A percentile compares a stretch with the other conserved stretches of the same genome.
Conservation (phyloP, 2,888 invertebrate genomes). For the Eupithecia insigniata region DNA sequence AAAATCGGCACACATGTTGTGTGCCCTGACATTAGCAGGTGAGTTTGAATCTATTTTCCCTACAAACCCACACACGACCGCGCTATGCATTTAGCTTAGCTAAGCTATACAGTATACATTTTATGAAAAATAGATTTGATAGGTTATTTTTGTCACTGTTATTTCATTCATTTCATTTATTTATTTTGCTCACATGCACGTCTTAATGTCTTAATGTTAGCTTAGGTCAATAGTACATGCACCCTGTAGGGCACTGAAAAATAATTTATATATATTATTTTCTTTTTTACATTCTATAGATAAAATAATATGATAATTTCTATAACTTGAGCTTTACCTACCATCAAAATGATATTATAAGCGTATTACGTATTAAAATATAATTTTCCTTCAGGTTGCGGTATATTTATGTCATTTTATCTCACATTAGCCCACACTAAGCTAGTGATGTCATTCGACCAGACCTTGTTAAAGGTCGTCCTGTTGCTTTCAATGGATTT, state of each 20-base stretch:
- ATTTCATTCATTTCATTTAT: too few species aligned
- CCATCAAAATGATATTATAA: not conserved
- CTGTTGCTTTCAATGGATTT: slow-evolving; percentile 41
- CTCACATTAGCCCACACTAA: slow-evolving; percentile 29
- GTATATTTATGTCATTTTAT: slow-evolving; percentile 31
- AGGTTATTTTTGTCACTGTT: not conserved
- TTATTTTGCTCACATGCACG: too few species aligned
- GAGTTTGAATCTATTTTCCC: not conserved
- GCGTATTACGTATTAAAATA: slow-evolving; percentile 8
- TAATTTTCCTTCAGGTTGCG: slow-evolving; percentile 20
- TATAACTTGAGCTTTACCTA: not conserved
- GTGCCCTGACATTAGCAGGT: not conserved
- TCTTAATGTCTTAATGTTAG: too few species aligned
- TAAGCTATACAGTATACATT: too few species aligned
- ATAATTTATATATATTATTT: too few species aligned
- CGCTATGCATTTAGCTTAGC: too few species aligned
- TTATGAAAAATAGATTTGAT: not conserved
- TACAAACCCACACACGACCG: not conserved
- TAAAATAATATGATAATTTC: not conserved
- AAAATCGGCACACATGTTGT: not conserved
- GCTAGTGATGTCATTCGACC: slow-evolving; percentile 52
- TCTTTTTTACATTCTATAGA: too few species aligned
- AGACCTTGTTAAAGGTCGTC: slow-evolving; percentile 48
- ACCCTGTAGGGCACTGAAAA: too few species aligned
- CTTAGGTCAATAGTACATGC: too few species aligned